Evolutionary conservation across 92 coral and sea anemone species (phyloP).

Genomic region (Umimayanthus chanpuru): DNA sequence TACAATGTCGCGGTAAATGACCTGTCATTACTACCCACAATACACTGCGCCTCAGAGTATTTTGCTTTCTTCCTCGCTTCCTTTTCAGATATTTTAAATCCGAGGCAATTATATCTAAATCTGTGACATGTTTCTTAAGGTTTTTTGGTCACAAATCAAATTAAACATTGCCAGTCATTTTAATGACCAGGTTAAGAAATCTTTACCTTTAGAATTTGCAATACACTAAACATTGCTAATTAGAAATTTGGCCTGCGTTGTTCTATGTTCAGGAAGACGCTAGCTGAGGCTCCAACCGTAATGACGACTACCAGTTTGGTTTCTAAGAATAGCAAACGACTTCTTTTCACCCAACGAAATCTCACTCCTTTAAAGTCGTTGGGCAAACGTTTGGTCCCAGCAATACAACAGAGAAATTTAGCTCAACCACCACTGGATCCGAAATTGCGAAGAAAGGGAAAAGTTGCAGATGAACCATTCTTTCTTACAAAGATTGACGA

Average conservation of each 20-base stretch:
- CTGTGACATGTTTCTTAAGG: neutral
- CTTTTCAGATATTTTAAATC: neutral
- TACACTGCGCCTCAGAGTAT: neutral
- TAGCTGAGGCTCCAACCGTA: neutral
- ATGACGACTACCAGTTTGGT: conserved; percentile 9
- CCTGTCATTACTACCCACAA: neutral
- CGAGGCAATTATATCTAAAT: too few relatives aligned
- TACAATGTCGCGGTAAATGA: neutral
- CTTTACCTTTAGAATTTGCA: neutral
- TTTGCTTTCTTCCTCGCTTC: neutral
- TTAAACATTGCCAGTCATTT: too few relatives aligned
- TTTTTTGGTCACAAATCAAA: neutral
- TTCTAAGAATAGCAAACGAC: neutral
- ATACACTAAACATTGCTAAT: neutral
- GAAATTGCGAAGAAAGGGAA: conserved; percentile 4
- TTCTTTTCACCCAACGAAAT: neutral
- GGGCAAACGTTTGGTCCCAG: conserved; percentile 11
- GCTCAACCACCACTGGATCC: neutral
- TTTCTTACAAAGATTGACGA: conserved; percentile 29
- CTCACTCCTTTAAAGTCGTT: neutral
- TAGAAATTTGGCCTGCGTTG: too few relatives aligned
- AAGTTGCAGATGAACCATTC: conserved; percentile 20
- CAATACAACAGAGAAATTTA: conserved; percentile 22
- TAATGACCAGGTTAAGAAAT: too few relatives aligned
- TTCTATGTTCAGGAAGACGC: neutral